A percentile compares a stretch with the other conserved stretches of the same genome.
phyloP scores from a whole-genome alignment of 2,888 invertebrate species.

The Monopis laevigella region DNA sequence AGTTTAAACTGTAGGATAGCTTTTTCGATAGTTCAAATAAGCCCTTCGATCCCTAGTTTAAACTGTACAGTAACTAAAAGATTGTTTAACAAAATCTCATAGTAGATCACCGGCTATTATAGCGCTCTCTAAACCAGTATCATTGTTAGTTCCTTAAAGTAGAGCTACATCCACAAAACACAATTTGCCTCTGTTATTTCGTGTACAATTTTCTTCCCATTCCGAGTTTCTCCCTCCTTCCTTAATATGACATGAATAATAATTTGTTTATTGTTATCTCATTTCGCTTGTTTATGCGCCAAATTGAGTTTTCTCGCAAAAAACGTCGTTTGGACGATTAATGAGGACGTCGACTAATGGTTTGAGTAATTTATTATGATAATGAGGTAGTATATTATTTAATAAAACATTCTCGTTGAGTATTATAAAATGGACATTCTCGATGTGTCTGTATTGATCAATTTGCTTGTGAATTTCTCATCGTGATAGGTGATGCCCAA shows the following conservation, averaged over 20 bases:
- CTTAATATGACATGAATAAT: constrained; percentile 38
- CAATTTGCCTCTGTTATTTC: constrained; percentile 33
- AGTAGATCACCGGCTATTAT: no score
- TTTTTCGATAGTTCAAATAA: no score
- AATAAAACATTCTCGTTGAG: not conserved
- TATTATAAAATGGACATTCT: not conserved
- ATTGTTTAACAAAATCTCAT: no score
- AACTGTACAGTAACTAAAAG: no score
- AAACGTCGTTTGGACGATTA: not conserved
- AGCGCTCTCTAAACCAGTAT: no score
- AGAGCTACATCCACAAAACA: constrained; percentile 24
- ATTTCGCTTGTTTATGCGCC: constrained; percentile 26
- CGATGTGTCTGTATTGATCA: no score
- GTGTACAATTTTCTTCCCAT: constrained; percentile 31
- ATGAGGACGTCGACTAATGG: no score
- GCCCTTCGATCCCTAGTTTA: no score
- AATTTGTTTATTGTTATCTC: constrained; percentile 45
- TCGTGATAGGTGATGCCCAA: no score
- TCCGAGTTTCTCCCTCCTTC: constrained; percentile 24
- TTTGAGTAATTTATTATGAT: not conserved
- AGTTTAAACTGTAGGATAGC: no score
- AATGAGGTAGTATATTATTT: not conserved
- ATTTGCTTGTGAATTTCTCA: no score
- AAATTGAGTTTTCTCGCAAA: constrained; percentile 19
- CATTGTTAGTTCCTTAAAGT: no score